A percentile compares a stretch with the other conserved stretches of the same genome.
Evolutionary conservation across 2,797 vertebrate genomes (phyloP).

Genomic region (Helostoma temminkii): DNA sequence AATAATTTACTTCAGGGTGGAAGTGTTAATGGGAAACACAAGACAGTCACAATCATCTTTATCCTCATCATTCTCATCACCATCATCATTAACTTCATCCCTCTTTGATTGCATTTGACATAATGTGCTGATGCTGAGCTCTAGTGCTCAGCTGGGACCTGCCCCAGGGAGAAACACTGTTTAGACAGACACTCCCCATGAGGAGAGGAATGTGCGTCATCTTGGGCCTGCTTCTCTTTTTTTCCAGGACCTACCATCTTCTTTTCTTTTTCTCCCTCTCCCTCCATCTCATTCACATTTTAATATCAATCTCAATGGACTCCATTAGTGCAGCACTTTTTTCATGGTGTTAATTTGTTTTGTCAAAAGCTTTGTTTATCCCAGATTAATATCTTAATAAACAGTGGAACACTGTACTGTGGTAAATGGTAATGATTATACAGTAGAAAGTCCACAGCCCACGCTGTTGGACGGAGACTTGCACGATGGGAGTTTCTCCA

Average conservation of each 20-base stretch:
- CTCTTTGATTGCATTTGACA: constrained; percentile 64
- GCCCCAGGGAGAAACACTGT: constrained; percentile 68
- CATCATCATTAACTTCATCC: constrained; percentile 66
- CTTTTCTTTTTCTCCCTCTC: constrained; percentile 26
- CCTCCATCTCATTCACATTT: constrained; percentile 67
- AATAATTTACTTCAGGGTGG: constrained; percentile 58
- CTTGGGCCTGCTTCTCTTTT: constrained; percentile 58
- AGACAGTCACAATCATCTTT: constrained; percentile 62
- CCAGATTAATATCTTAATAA: constrained; percentile 86
- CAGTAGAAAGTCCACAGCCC: constrained; percentile 67
- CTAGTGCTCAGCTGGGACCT: constrained; percentile 57
- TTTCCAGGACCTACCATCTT: constrained; percentile 45
- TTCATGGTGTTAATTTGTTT: constrained; percentile 83
- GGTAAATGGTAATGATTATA: constrained; percentile 87
- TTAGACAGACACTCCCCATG: constrained; percentile 67
- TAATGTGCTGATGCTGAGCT: constrained; percentile 75
- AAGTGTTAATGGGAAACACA: constrained; percentile 68
- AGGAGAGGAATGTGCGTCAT: constrained; percentile 75
- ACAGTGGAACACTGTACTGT: constrained; percentile 74
- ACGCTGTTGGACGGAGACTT: constrained; percentile 69
- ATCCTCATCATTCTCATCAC: constrained; percentile 61
- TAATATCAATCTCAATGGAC: constrained; percentile 81
- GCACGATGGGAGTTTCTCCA: constrained; percentile 72
- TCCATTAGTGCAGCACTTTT: constrained; percentile 77
- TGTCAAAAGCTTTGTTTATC: constrained; percentile 86